Base-by-base conservation (phyloP, 2,888 invertebrate species). In the Balanococcus diminutus region DNA sequence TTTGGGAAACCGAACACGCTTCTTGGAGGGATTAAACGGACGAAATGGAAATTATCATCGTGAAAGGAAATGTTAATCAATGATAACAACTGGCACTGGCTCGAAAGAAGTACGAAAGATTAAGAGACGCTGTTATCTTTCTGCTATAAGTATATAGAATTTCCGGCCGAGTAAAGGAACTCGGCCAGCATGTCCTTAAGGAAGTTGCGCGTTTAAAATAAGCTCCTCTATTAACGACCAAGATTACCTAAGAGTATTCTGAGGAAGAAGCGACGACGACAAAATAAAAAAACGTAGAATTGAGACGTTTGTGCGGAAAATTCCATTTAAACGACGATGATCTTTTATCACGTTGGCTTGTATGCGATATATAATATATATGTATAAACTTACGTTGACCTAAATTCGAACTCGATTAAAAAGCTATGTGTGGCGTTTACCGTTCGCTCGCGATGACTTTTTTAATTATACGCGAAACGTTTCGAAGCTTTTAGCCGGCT, bases 51-150 rank as follows among this genome's bases (percentile, higher is more conserved):
- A 46, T 46, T 46, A 46, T 46, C 22, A 67, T 28, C 22, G 67
- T 67, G 67, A 67, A 25, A 67, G 67, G 67, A 67, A 67, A 67
- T 67, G 67, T 67, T 67, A 67, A 67, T 67, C 67, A 67, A 67
- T 25, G 22, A 28, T 67, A 67, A 67, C 67, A 67, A 67, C 22
- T 25, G 25, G 67, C 67, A 36, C 36, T 36, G 36, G n/a, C 36
- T 5, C 39, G 39, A 11, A 42, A 46, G 46, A 46, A 16, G 46
- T 46, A 46, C 3, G 46, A 46, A 14, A n/a, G 46, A 46, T 46
- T 46, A 46, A 16, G 46, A 46, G 46, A 46, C n/a, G 14, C n/a
- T n/a, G 46, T 46, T 46, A 46, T 46, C 46, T 46, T 11, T 16
- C n/a, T n/a, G n/a, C n/a, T n/a, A n/a, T n/a, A n/a, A n/a, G n/a